Evolutionary conservation across 2,113 vertebrate species (phyloP).

Genomic region (Gadus chalcogrammus): DNA sequence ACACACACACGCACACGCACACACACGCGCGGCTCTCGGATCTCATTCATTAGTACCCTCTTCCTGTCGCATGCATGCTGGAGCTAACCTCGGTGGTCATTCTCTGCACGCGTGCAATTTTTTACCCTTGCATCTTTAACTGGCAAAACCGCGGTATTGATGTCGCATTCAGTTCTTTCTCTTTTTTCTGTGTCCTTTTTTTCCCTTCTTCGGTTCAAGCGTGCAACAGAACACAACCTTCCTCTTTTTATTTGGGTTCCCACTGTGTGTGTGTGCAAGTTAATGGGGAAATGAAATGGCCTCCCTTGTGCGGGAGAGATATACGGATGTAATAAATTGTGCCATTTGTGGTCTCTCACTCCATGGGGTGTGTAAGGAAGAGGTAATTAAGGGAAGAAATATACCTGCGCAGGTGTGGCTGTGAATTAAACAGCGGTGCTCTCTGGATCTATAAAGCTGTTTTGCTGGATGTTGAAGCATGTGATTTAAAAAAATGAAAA

Average conservation of each 20-base stretch:
- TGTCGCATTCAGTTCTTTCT: not conserved
- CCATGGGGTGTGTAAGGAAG: not conserved
- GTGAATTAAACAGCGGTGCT: slow-evolving; percentile 13
- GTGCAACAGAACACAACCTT: too few species aligned
- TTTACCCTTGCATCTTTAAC: not conserved
- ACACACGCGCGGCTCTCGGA: not conserved
- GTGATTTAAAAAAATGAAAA: slow-evolving; percentile 7
- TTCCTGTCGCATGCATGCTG: too few species aligned
- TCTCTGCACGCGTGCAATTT: not conserved
- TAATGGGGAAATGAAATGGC: slow-evolving; percentile 8
- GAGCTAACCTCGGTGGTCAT: not conserved
- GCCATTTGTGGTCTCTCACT: not conserved
- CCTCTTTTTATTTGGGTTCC: too few species aligned
- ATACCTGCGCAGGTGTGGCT: slow-evolving; percentile 8
- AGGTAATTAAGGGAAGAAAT: slow-evolving; percentile 21
- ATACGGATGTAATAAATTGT: slow-evolving; percentile 18
- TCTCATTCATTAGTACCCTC: not conserved
- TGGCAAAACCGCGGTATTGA: too few species aligned
- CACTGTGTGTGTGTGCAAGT: slow-evolving; percentile 5
- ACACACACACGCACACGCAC: too few species aligned
- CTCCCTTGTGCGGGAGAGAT: slow-evolving; percentile 1
- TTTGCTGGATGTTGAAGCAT: not conserved
- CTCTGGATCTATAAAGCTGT: slow-evolving; percentile 14
- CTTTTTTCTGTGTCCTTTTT: too few species aligned
- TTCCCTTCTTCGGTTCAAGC: too few species aligned